Evolutionary conservation across 2,113 vertebrate genomes (phyloP).

Genomic region (Varanus salvator): DNA sequence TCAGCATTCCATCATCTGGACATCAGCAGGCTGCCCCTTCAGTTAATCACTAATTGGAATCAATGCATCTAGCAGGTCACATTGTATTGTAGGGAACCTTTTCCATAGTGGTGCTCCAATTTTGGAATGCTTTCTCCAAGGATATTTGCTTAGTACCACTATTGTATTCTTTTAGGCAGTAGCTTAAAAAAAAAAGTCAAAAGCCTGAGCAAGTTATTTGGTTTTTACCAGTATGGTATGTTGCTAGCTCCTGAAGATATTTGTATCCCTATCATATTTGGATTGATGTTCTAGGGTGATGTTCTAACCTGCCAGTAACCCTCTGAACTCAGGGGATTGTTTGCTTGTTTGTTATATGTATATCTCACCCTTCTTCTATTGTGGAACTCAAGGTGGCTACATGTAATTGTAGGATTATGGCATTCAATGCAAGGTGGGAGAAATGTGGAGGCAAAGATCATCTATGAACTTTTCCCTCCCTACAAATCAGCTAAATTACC

Average conservation of each 20-base stretch:
- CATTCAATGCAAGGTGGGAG: too few species aligned
- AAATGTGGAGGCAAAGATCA: too few species aligned
- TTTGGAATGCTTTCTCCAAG: not conserved
- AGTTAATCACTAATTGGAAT: not conserved
- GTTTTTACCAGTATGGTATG: not conserved
- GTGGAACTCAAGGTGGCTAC: too few species aligned
- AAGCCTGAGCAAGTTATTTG: not conserved
- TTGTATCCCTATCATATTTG: not conserved
- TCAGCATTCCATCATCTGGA: not conserved
- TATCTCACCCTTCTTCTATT: too few species aligned
- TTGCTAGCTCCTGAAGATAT: not conserved
- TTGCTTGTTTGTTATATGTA: too few species aligned
- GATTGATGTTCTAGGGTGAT: too few species aligned
- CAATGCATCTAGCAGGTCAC: not conserved
- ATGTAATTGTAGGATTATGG: too few species aligned
- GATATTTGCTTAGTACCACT: not conserved
- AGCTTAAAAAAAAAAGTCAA: not conserved
- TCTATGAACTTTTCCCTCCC: too few species aligned
- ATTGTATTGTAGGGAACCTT: not conserved
- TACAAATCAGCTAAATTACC: too few species aligned
- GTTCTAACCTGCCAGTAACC: too few species aligned
- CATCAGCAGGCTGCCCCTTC: not conserved
- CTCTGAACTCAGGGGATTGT: too few species aligned
- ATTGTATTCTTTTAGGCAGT: not conserved
- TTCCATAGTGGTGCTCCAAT: not conserved